Evolutionary conservation across 2,888 invertebrate species (phyloP), one percentile per base, ranked within the genome.

Genomic region (Bembecia ichneumoniformis): DNA sequence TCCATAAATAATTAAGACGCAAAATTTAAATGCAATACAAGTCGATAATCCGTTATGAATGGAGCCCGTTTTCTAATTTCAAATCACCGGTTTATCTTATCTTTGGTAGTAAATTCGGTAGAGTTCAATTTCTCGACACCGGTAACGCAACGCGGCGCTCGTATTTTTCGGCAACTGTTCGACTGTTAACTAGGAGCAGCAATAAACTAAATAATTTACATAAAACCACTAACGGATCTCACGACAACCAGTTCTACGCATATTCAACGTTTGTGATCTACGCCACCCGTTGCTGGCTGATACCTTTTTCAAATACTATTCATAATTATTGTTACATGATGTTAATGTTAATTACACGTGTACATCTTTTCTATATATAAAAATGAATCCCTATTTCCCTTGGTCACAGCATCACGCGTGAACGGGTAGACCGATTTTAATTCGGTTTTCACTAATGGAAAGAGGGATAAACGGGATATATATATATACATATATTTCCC

Each of bases 161-260:
- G 28, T 44, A 44, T 71, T 68, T 74, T 75, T 73, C 61, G 68
- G 64, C 66, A 58, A 71, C 60, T 68, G 69, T 72, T 76, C 73
- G 72, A 77, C 81, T 82, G 76, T 78, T 74, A 82, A 77, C 81
- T 83, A 73, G 79, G 68, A 82, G 83, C 77, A 58, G 70, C 76
- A 72, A 81, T 81, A 80, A 83, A 83, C 76, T 63, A 71, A 78
- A 76, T 74, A 68, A 86, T 86, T 86, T 77, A 83, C 84, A 86
- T 86, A 84, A 80, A 80, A 75, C 83, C 76, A 76, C 79, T 86
- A 87, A 86, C 86, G 86, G 86, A 82, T 83, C 84, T 84, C 79
- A 73, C 73, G 64, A 71, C 68, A 84, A 87, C 86, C 78, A 72
- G 87, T 87, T 78, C 62, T 60, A 55, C 65, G 74, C 71, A 77